phyloP scores from a whole-genome alignment of 2,797 vertebrate genomes.

The Melanotaenia nigrans region DNA sequence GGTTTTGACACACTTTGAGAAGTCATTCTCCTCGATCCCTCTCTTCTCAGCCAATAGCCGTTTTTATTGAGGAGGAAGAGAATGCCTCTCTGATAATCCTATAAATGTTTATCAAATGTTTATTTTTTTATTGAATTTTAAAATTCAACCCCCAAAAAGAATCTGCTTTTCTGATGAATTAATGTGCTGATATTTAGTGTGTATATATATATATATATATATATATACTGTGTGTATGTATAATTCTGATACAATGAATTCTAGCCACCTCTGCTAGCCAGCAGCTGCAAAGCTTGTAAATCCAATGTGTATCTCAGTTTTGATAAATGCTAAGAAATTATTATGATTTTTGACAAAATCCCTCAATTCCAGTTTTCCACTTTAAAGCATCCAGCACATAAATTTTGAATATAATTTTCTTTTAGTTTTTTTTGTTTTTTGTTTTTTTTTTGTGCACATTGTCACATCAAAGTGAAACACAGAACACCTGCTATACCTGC shows the following conservation, averaged over 20 bases:
- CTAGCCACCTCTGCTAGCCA: not conserved
- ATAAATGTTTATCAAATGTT: slow-evolving; percentile 7
- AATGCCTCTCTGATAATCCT: slow-evolving; percentile 24
- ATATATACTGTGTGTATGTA: no score
- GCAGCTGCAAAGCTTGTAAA: no score
- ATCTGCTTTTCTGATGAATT: not conserved
- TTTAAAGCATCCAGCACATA: no score
- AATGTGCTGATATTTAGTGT: not conserved
- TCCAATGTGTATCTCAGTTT: no score
- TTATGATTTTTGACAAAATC: no score
- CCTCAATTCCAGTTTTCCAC: no score
- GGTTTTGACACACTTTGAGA: slow-evolving; percentile 22
- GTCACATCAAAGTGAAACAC: not conserved
- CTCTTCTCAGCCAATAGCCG: slow-evolving; percentile 8
- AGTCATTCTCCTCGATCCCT: slow-evolving; percentile 6
- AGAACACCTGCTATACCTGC: not conserved
- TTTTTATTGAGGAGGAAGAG: slow-evolving; percentile 41
- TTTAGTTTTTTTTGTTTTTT: not conserved
- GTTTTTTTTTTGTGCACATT: not conserved
- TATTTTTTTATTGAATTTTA: not conserved
- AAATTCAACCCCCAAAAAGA: not conserved
- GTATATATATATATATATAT: no score
- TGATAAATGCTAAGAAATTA: no score
- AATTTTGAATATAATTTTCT: no score
- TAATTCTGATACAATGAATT: not conserved